phyloP scores from a whole-genome alignment of 2,797 vertebrate species.

The Acridotheres tristis region DNA sequence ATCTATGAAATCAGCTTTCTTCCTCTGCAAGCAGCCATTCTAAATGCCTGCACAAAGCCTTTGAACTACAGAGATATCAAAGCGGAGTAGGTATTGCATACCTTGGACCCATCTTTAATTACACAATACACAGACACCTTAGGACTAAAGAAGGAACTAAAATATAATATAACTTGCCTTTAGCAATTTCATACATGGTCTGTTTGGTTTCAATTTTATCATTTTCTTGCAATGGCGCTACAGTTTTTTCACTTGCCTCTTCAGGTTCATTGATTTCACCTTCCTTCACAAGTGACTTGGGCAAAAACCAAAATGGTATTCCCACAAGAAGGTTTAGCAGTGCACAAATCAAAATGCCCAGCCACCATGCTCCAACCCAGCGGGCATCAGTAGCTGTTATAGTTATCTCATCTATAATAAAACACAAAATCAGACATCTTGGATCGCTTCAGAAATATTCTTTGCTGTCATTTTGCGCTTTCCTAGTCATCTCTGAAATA shows the following conservation, averaged over 20 bases:
- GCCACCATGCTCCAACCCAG: constrained; percentile 92
- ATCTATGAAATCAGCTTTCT: background rate
- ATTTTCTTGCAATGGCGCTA: background rate
- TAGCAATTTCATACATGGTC: constrained; percentile 46
- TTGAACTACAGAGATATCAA: background rate
- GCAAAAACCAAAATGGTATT: constrained; percentile 86
- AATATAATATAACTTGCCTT: constrained; percentile 35
- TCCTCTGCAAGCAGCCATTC: background rate
- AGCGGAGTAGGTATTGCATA: background rate
- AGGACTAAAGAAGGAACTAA: background rate
- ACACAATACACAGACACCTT: background rate
- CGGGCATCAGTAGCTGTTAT: constrained; percentile 82
- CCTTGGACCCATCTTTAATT: background rate
- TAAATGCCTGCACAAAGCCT: background rate
- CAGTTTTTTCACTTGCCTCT: background rate
- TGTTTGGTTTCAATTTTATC: background rate
- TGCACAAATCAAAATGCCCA: constrained; percentile 85
- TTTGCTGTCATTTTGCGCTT: background rate
- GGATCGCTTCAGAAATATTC: background rate
- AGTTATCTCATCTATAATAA: constrained; percentile 76
- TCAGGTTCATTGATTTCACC: background rate
- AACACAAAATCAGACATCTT: background rate
- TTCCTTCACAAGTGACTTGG: constrained; percentile 76
- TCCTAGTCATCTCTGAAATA: background rate
- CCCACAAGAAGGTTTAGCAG: constrained; percentile 78